phyloP scores from a whole-genome alignment of 2,113 vertebrate genomes.

The Grammomys surdaster region DNA sequence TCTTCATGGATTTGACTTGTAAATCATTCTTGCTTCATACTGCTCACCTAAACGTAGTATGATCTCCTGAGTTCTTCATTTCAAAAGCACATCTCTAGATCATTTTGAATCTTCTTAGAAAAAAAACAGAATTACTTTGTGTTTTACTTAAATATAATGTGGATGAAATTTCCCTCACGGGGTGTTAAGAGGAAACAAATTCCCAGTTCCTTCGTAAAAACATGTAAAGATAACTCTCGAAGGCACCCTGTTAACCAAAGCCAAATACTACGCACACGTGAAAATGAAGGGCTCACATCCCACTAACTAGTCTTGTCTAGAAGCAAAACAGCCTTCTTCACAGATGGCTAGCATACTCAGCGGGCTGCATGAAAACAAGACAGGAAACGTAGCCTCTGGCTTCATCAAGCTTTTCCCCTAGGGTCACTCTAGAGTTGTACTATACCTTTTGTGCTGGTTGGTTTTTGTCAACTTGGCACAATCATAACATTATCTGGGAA shows the following conservation, averaged over 20 bases:
- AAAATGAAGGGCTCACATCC: background rate
- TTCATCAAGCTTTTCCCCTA: background rate
- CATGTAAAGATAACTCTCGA: background rate
- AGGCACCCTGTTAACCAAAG: background rate
- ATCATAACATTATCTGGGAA: background rate
- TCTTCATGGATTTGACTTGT: background rate
- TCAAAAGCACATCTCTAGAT: constrained; percentile 9
- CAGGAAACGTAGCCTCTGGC: background rate
- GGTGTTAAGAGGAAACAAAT: background rate
- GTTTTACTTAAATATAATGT: constrained; percentile 36
- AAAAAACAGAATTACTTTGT: constrained; percentile 20
- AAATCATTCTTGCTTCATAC: background rate
- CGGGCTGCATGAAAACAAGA: background rate
- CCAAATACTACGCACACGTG: background rate
- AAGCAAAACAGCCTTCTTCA: constrained; percentile 31
- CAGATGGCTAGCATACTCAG: constrained; percentile 1
- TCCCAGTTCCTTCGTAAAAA: background rate
- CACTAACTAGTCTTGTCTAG: background rate
- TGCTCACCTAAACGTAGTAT: background rate
- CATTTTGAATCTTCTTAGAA: constrained; percentile 36
- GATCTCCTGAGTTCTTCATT: constrained; percentile 18
- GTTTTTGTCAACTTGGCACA: background rate
- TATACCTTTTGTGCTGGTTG: background rate
- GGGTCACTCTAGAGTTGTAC: background rate
- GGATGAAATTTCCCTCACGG: background rate